These are phyloP conservation scores for Cephus rjabovi DNA, from an alignment of 2,888 invertebrate genomes.

Conservation along the genomic window DNA sequence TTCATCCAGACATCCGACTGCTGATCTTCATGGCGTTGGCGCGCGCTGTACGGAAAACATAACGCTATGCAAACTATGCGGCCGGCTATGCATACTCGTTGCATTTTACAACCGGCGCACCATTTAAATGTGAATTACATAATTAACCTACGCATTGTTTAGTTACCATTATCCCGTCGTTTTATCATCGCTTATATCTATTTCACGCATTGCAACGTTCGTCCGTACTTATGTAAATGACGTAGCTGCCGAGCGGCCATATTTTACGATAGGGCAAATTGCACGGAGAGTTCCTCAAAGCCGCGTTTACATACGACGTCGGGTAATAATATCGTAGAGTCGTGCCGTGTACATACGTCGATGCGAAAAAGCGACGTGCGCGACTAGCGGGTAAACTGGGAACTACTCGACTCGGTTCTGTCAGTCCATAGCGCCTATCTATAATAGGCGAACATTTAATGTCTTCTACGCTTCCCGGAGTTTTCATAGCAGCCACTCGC, in stretches of 20 bases:
- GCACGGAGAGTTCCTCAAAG: constrained; percentile 2
- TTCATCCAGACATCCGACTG: not conserved
- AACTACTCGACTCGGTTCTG: not conserved
- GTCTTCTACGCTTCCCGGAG: not conserved
- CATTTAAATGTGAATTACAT: constrained; percentile 55
- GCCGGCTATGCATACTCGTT: constrained; percentile 22
- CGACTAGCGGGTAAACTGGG: not conserved
- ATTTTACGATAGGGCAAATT: constrained; percentile 21
- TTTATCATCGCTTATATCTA: constrained; percentile 53
- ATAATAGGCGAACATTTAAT: not conserved
- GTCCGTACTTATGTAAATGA: constrained; percentile 37
- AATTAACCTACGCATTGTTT: constrained; percentile 57
- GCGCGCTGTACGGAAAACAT: constrained; percentile 19
- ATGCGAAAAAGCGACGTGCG: not conserved
- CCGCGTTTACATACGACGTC: not conserved
- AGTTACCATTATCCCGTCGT: constrained; percentile 42
- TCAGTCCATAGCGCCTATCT: not conserved
- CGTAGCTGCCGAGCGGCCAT: constrained; percentile 14
- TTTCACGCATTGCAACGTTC: constrained; percentile 52
- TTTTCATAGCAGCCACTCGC: not conserved
- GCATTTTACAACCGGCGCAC: constrained; percentile 13
- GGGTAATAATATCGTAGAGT: not conserved
- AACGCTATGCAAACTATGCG: constrained; percentile 31
- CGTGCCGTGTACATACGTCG: not conserved
- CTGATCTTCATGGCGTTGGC: not conserved